Base-by-base conservation (phyloP, 2,113 vertebrate genomes). In the Anguilla rostrata region DNA sequence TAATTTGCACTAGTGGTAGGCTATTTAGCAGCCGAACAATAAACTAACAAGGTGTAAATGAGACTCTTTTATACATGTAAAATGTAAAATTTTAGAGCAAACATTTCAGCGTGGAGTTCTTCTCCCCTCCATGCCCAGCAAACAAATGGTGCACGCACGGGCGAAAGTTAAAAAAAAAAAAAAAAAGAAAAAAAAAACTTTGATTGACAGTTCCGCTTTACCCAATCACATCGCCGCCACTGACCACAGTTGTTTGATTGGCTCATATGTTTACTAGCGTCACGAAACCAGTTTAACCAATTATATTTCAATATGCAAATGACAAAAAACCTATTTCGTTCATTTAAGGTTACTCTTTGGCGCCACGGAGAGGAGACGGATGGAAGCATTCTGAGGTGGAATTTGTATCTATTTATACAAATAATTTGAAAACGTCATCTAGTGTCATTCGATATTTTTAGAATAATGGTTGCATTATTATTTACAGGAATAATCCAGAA, bases 351-450 rank as follows among this genome's bases (percentile, higher is more conserved):
- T 87, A 86, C 89, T 92, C 89, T 16, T 34, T 93, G 88, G 93
- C 93, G 94, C 94, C 94, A 87, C 92, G 87, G 90, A 92, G 94
- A 85, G 95, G 95, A 90, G 80, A 26, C 90, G 93, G 85, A 87
- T 86, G 83, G 87, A 88, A 88, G 5, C 71, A 81, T 90, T 93
- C 88, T 39, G 87, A 49, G 57, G 3, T 43, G 41, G 20, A 43
- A 39, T 22, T 43, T 43, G 20, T 81, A 26, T 79, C 2, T 5
- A 40, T 81, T 22, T 81, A 2, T 81, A 46, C 79, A 78, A 56
- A 78, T n/a, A 3, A 8, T 78, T 78, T 6, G 1, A 40, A 81
- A 60, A 60, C 18, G 57, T 60, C 57, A 60, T 46, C 49, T 53
- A 9, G 9, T 53, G 7, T 53, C 8, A 53, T 53, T 14, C 49